Conservation (phyloP, 2,797 vertebrate species). For the Propithecus perrieri region DNA sequence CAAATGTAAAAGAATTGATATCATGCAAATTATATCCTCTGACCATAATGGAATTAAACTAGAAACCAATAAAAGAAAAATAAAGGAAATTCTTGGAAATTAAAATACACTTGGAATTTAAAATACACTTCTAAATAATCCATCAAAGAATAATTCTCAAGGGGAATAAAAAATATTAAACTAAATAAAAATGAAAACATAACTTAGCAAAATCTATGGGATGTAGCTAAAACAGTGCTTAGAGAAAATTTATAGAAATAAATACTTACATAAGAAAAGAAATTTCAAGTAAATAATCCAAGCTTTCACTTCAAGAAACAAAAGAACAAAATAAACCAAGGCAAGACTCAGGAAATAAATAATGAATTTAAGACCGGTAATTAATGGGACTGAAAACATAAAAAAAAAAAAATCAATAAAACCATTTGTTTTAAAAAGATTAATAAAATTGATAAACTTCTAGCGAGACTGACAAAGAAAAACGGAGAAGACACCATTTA, state of each 20-base stretch:
- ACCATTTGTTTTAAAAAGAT: neutral
- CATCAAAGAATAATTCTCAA: slow-evolving; percentile 21
- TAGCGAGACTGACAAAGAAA: neutral
- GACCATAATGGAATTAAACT: neutral
- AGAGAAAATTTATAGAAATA: neutral
- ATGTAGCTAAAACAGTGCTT: neutral
- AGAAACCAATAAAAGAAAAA: slow-evolving; percentile 15
- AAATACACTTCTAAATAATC: slow-evolving; percentile 40
- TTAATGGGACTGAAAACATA: neutral
- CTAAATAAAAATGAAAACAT: neutral
- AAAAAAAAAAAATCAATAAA: slow-evolving; percentile 11
- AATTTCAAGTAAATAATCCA: neutral
- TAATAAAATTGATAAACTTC: neutral
- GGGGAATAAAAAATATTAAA: neutral
- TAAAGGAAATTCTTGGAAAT: neutral
- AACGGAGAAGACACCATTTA: neutral
- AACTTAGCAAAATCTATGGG: neutral
- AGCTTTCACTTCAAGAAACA: neutral
- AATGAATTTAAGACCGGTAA: neutral
- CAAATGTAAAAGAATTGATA: neutral
- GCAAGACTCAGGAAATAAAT: slow-evolving; percentile 21
- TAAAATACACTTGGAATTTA: neutral
- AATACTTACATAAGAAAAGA: neutral
- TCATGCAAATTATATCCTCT: neutral
- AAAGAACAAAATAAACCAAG: neutral